phyloP scores from a whole-genome alignment of 2,888 invertebrate species.

The Nowickia ferox region DNA sequence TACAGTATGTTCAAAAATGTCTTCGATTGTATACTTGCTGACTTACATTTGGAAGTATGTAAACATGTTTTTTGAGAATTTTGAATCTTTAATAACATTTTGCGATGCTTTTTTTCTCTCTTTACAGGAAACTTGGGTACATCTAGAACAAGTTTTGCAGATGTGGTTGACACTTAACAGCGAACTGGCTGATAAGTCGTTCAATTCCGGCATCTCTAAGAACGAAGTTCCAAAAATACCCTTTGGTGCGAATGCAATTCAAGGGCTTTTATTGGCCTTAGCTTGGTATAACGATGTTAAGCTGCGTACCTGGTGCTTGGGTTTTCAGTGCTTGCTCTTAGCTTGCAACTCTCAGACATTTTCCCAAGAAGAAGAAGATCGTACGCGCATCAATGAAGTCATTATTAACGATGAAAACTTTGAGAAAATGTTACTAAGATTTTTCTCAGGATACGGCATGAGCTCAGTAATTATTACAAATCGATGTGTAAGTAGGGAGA shows the following conservation, averaged over 20 bases:
- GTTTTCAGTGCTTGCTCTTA: conserved; percentile 88
- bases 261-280: conserved; percentile 87
- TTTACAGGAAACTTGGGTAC: conserved; percentile 87
- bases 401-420: conserved; percentile 87
- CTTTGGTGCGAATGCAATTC: conserved; percentile 87
- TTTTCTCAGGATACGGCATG: conserved; percentile 87
- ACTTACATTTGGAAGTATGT: conserved; percentile 85
- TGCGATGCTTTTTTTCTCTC: neutral
- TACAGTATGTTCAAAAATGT: conserved; percentile 87
- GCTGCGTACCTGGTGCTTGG: conserved; percentile 89
- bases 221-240: conserved; percentile 86
- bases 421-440: conserved; percentile 86
- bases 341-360: conserved; percentile 86
- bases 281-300: conserved; percentile 88
- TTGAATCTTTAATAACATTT: neutral
- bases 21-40: conserved; percentile 88
- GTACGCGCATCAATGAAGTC: conserved; percentile 84
- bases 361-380: conserved; percentile 77
- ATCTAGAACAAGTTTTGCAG: conserved; percentile 92
- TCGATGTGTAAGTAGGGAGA: conserved; percentile 82
- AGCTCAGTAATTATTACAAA: conserved; percentile 81
- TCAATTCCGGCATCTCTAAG: conserved; percentile 85
- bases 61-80: neutral
- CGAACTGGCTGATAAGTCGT: conserved; percentile 82
- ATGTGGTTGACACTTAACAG: conserved; percentile 94